Percentiles rank a stretch among this genome's conserved stretches.
phyloP scores from a whole-genome alignment of 2,797 vertebrate species.

The Champsocephalus esox region DNA sequence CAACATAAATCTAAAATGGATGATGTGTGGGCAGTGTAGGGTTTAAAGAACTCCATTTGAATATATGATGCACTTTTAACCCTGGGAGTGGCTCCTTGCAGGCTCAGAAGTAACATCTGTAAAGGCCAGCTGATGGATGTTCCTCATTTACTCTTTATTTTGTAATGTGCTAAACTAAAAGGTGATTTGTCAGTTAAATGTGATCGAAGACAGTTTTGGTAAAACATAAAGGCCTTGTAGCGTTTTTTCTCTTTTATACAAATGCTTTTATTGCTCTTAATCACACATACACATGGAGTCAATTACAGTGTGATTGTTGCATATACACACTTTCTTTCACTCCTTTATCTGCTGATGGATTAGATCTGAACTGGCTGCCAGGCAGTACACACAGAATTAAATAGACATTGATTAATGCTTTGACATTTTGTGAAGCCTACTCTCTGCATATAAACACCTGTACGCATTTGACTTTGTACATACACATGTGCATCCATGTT shows the following conservation, averaged over 20 bases:
- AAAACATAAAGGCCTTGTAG: slow-evolving; percentile 9
- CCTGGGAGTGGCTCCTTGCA: not conserved
- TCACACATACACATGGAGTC: slow-evolving; percentile 26
- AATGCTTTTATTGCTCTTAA: slow-evolving; percentile 9
- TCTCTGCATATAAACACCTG: slow-evolving; percentile 39
- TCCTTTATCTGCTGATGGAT: slow-evolving; percentile 38
- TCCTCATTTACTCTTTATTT: slow-evolving; percentile 1
- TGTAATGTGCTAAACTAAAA: not conserved
- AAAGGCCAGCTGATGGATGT: slow-evolving; percentile 3
- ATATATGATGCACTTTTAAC: slow-evolving; percentile 20
- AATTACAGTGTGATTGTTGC: slow-evolving; percentile 25
- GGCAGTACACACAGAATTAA: slow-evolving; percentile 10
- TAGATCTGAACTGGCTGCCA: slow-evolving; percentile 27
- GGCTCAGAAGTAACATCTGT: not conserved
- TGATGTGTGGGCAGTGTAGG: not conserved
- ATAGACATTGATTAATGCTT: slow-evolving; percentile 37
- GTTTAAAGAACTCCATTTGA: slow-evolving; percentile 1
- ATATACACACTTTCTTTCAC: slow-evolving; percentile 17
- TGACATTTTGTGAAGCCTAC: slow-evolving; percentile 26
- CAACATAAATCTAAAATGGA: not conserved
- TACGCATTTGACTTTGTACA: slow-evolving; percentile 30
- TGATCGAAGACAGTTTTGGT: not conserved
- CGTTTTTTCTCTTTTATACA: not conserved
- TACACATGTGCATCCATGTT: slow-evolving; percentile 47
- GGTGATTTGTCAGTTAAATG: not conserved